phyloP scores from a whole-genome alignment of 2,797 vertebrate species.

The Catamblyrhynchus diadema region DNA sequence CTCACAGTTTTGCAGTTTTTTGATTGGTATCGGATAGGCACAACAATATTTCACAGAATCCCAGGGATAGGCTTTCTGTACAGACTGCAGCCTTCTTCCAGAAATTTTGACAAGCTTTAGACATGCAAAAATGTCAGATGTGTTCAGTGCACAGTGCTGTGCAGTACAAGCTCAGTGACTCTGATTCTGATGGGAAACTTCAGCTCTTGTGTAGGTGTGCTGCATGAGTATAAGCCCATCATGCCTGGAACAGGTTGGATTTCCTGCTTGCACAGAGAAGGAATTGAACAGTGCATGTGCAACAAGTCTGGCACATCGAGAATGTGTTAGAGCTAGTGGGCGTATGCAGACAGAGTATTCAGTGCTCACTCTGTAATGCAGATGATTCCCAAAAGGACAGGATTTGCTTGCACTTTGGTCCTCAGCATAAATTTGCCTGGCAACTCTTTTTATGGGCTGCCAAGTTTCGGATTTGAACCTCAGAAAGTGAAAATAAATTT shows the following conservation, averaged over 20 bases:
- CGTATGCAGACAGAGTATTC: constrained; percentile 39
- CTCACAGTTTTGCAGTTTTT: neutral
- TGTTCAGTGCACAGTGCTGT: neutral
- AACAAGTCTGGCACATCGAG: constrained; percentile 63
- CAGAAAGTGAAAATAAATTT: constrained; percentile 11
- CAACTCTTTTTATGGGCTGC: neutral
- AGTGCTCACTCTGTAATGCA: neutral
- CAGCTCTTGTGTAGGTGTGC: neutral
- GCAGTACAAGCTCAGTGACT: neutral
- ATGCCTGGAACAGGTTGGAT: neutral
- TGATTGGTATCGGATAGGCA: neutral
- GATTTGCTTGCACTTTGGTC: neutral
- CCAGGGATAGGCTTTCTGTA: neutral
- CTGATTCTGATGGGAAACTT: neutral
- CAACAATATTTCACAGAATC: neutral
- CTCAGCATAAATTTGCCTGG: neutral
- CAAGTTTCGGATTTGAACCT: neutral
- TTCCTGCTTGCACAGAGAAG: neutral
- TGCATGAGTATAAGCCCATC: neutral
- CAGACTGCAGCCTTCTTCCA: neutral
- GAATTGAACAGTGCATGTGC: constrained; percentile 43
- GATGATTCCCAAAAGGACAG: constrained; percentile 24
- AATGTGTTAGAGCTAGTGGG: constrained; percentile 60
- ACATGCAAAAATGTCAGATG: neutral
- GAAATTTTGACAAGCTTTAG: neutral